Base-by-base conservation (phyloP, 2,113 vertebrate genomes). In the Synchiropus splendidus region DNA sequence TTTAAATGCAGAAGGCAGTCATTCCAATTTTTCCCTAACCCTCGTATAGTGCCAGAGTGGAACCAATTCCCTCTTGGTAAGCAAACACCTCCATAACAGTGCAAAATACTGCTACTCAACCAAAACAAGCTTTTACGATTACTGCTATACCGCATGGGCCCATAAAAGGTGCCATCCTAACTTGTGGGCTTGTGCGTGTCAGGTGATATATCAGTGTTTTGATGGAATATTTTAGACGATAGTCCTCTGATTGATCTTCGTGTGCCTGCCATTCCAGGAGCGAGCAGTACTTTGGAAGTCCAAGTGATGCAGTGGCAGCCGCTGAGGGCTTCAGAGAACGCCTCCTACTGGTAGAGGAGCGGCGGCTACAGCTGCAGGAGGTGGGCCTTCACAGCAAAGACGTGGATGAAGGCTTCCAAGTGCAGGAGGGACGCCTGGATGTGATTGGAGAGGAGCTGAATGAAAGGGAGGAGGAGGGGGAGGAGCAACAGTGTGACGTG, bases 221-320 rank as follows among this genome's bases (percentile, higher is more conserved):
- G n/a, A n/a, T n/a, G n/a, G n/a, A n/a, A n/a, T n/a, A n/a, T n/a
- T n/a, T n/a, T n/a, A n/a, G n/a, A n/a, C n/a, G 8, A 27, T 27
- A 27, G 4, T 27, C 21, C 4, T 27, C 17, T 41, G 16, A 41
- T 9, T 27, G 18, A 3, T 12, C 8, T 27, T 12, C 15, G n/a
- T 42, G 11, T 6, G 42, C 9, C 30, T 12, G 2, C 5, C 0
- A 0, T 51, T 50, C 35, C 51, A 98, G 92, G 82, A 90, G 86
- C 27, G 94, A 98, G 74, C 94, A 97, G 55, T 94, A 87, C 72
- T 98, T 99, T 36, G 92, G 94, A 60, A 95, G 86, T 68, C 91
- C 92, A 31, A 84, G 90, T 16, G 94, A 98, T 39, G 92, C 92
- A 49, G 92, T 93, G 15, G 85, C 90, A 33, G 87, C 90, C 31